phyloP scores from a whole-genome alignment of 2,888 invertebrate genomes.

The Sarcophaga carnaria region DNA sequence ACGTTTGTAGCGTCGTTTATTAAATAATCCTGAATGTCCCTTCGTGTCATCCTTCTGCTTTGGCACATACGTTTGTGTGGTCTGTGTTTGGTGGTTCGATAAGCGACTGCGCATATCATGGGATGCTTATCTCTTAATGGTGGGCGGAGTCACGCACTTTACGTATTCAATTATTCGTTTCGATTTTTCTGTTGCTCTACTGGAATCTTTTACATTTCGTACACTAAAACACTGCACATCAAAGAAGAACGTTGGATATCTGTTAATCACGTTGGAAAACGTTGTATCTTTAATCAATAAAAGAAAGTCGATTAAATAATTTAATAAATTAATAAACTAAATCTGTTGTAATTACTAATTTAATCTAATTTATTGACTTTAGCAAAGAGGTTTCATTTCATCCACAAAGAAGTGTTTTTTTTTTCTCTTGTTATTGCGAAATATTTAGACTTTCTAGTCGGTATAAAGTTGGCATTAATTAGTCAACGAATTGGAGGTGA shows the following conservation, averaged over 20 bases:
- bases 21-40: slow-evolving; percentile 69
- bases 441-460: too few species aligned
- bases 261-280: background rate
- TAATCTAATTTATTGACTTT: too few species aligned
- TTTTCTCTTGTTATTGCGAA: too few species aligned
- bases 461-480: too few species aligned
- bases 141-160: slow-evolving; percentile 75
- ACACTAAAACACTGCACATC: background rate
- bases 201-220: background rate
- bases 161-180: slow-evolving; percentile 35
- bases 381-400: too few species aligned
- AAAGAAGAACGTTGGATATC: background rate
- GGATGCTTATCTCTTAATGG: slow-evolving; percentile 70
- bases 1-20: slow-evolving; percentile 50
- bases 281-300: too few species aligned
- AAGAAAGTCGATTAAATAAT: too few species aligned
- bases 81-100: slow-evolving; percentile 69
- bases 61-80: slow-evolving; percentile 66
- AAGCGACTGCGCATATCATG: slow-evolving; percentile 66
- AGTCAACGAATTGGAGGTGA: too few species aligned
- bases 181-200: background rate
- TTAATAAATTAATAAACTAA: too few species aligned
- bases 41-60: slow-evolving; percentile 71
- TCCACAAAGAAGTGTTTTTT: too few species aligned
- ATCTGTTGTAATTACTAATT: too few species aligned